These are phyloP conservation scores for Peromyscus aztecus DNA, from an alignment of 2,797 vertebrate genomes.

Conservation along the genomic window DNA sequence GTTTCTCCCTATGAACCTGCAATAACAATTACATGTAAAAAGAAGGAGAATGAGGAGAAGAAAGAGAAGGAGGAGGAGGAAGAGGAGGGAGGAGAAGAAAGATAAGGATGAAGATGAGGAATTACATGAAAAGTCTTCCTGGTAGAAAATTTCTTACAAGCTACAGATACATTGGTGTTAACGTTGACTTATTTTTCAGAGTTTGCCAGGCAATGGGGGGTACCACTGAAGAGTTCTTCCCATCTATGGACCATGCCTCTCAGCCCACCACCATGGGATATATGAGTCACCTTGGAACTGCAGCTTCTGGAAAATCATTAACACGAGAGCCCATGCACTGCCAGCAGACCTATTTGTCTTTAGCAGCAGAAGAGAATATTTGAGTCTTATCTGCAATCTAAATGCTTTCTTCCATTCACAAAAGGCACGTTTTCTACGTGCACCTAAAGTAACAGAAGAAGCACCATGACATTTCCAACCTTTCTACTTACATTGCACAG, in stretches of 20 bases:
- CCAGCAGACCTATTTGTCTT: conserved; percentile 36
- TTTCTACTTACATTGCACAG: conserved; percentile 95
- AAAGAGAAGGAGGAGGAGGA: not conserved
- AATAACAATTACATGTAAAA: not conserved
- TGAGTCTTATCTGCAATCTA: conserved; percentile 9
- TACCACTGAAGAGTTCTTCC: not conserved
- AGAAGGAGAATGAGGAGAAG: not conserved
- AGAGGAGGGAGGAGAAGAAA: not conserved
- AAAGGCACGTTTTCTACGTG: not conserved
- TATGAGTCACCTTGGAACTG: not conserved
- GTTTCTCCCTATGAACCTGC: not conserved
- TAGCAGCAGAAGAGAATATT: conserved; percentile 24
- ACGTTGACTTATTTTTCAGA: conserved; percentile 28
- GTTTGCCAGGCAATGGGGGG: not conserved
- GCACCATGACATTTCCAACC: not conserved
- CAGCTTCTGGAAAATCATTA: not conserved
- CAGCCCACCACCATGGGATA: not conserved
- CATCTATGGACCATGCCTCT: not conserved
- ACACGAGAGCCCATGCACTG: not conserved
- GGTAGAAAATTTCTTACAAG: not conserved
- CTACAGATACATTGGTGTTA: not conserved
- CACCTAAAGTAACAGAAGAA: conserved; percentile 1
- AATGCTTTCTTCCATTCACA: not conserved
- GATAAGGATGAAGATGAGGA: not conserved
- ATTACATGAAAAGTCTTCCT: conserved; percentile 28